Percentiles rank a stretch among this genome's conserved stretches.
Conservation (phyloP, 92 coral and sea anemone genomes). For the Palythoa grandis region DNA sequence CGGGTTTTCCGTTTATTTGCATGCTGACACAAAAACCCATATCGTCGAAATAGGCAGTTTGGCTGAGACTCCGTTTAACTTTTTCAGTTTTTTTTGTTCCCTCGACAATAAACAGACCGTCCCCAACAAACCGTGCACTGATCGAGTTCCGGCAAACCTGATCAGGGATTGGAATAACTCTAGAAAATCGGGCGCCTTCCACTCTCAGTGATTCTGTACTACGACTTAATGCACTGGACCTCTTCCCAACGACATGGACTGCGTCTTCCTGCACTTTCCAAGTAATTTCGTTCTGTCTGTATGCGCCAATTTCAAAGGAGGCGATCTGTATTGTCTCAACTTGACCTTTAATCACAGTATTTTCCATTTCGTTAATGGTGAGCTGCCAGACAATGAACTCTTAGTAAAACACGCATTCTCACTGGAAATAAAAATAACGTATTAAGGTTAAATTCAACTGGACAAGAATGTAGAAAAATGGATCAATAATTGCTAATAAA, state of each 20-base stretch:
- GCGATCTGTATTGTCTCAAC: slow-evolving; percentile 21
- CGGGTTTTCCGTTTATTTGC: neutral
- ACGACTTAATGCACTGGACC: neutral
- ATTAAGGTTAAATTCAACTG: too few relatives aligned
- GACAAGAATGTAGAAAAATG: neutral
- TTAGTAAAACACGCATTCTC: neutral
- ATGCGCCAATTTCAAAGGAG: slow-evolving; percentile 47
- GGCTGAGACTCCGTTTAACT: neutral
- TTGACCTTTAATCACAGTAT: slow-evolving; percentile 4
- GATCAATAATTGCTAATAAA: neutral
- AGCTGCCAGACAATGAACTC: neutral
- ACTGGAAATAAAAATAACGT: too few relatives aligned
- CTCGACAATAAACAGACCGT: slow-evolving; percentile 28
- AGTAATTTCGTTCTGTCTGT: slow-evolving; percentile 30
- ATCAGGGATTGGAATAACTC: slow-evolving; percentile 39
- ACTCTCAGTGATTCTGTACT: slow-evolving; percentile 7
- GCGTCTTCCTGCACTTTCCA: slow-evolving; percentile 35
- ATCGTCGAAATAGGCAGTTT: slow-evolving; percentile 43
- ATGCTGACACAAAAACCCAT: slow-evolving; percentile 34
- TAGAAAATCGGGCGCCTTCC: slow-evolving; percentile 28
- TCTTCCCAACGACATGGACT: slow-evolving; percentile 23
- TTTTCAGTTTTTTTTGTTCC: slow-evolving; percentile 31
- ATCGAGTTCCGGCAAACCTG: slow-evolving; percentile 29
- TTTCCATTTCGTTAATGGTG: neutral
- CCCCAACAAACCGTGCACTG: slow-evolving; percentile 36